phyloP scores from a whole-genome alignment of 1,140 invertebrate species.

The Neodiprion pinetum region DNA sequence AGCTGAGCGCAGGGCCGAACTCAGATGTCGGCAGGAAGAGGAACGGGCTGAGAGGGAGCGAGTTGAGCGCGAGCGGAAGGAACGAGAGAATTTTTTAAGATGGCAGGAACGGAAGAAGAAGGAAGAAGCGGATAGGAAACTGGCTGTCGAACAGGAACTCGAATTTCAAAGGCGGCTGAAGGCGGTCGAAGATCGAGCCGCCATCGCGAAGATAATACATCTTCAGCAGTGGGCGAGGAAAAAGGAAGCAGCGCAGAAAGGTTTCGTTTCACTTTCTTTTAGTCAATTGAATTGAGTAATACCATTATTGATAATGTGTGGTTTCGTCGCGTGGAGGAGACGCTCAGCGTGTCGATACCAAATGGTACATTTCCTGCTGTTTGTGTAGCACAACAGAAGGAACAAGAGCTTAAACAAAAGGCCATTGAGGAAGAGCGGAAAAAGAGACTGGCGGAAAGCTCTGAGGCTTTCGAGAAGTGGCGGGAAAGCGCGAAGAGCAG shows the following conservation, averaged over 20 bases:
- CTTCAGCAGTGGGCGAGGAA: conserved; percentile 47
- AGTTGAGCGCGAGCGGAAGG: conserved; percentile 23
- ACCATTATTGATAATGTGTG: background rate
- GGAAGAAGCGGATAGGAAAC: conserved; percentile 35
- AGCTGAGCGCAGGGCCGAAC: conserved; percentile 26
- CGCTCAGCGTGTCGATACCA: background rate
- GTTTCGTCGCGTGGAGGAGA: too few species aligned
- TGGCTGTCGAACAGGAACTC: conserved; percentile 37
- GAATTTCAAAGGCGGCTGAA: conserved; percentile 40
- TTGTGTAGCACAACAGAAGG: conserved; percentile 34
- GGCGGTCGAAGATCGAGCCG: conserved; percentile 39
- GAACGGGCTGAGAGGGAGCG: conserved; percentile 38
- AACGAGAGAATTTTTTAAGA: conserved; percentile 42
- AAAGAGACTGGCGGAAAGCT: conserved; percentile 39
- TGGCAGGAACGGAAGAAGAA: conserved; percentile 47
- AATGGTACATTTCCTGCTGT: conserved; percentile 11
- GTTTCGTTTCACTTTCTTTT: conserved; percentile 27
- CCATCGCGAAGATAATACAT: conserved; percentile 36
- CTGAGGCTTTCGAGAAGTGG: conserved; percentile 53
- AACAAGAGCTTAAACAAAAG: conserved; percentile 35
- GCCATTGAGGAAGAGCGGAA: conserved; percentile 35
- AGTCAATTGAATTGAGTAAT: background rate
- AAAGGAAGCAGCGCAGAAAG: conserved; percentile 45
- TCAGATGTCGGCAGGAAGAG: conserved; percentile 31
- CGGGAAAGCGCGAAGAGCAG: conserved; percentile 46